Percentiles rank a stretch among this genome's conserved stretches.
These are phyloP conservation scores for Episyrphus balteatus DNA, from an alignment of 1,140 invertebrate genomes.

Conservation along the genomic window DNA sequence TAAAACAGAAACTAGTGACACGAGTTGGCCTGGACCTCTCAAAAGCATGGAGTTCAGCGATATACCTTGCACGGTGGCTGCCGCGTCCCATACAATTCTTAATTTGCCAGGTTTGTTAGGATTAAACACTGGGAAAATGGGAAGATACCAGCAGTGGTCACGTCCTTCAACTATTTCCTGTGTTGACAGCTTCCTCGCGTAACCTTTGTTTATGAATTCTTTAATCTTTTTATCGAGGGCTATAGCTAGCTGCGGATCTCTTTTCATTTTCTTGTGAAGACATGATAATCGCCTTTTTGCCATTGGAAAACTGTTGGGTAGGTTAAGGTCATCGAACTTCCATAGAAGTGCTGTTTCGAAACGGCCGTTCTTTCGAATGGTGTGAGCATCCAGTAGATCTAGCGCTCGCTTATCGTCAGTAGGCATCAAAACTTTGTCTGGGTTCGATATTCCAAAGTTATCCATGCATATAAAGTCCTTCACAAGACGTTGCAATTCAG, in stretches of 20 bases:
- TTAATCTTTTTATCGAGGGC: not conserved
- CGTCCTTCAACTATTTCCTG: not conserved
- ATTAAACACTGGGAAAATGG: conserved; percentile 23
- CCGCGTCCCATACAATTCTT: conserved; percentile 25
- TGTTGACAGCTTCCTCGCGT: not conserved
- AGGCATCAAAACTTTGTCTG: not conserved
- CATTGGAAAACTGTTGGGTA: not conserved
- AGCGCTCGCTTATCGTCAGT: not conserved
- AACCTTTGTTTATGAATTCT: conserved; percentile 3
- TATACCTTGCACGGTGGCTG: conserved; percentile 11
- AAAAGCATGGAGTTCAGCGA: conserved; percentile 19
- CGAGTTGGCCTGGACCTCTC: conserved; percentile 15
- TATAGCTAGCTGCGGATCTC: conserved; percentile 1
- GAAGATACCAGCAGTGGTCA: conserved; percentile 17
- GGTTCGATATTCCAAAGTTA: not conserved
- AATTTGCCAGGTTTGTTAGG: conserved; percentile 19
- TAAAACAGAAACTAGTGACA: conserved; percentile 19
- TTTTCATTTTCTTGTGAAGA: conserved; percentile 7
- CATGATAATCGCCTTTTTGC: conserved; percentile 3
- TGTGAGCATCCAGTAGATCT: conserved; percentile 1
- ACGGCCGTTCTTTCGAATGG: not conserved
- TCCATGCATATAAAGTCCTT: not conserved
- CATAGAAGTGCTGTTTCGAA: conserved; percentile 11
- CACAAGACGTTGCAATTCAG: not conserved
- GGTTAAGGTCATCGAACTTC: too few species aligned